Percentiles rank a stretch among this genome's conserved stretches.
These are phyloP conservation scores for human DNA, from an alignment of 2,113 vertebrate genomes.

Conservation along the genomic window DNA sequence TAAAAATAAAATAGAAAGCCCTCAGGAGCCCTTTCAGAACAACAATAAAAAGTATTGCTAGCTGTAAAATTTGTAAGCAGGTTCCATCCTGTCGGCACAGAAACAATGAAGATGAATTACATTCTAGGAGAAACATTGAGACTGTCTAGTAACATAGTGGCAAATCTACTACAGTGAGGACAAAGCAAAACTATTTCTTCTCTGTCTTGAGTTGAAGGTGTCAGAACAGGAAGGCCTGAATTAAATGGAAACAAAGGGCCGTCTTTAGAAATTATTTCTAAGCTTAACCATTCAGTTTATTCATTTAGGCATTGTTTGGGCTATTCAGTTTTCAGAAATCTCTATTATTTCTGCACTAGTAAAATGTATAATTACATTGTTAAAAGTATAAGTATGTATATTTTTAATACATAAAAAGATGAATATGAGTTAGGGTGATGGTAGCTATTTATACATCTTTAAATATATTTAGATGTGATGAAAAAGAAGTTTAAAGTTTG, in stretches of 20 bases:
- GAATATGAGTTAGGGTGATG: background rate
- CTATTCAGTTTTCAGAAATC: background rate
- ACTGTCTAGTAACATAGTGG: constrained; percentile 57
- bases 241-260: background rate
- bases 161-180: constrained; percentile 46
- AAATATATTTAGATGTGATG: background rate
- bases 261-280: constrained; percentile 14
- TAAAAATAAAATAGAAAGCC: constrained; percentile 77
- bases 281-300: background rate
- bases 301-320: background rate
- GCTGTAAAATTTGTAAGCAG: constrained; percentile 81
- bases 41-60: constrained; percentile 81
- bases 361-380: background rate
- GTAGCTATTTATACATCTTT: background rate
- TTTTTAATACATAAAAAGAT: background rate
- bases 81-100: constrained; percentile 76
- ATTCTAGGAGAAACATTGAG: constrained; percentile 68
- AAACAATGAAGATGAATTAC: constrained; percentile 81
- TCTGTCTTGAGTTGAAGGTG: constrained; percentile 52
- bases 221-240: constrained; percentile 39
- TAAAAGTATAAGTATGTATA: background rate
- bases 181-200: constrained; percentile 64
- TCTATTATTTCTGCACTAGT: background rate
- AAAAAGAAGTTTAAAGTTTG: constrained; percentile 8
- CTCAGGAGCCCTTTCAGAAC: constrained; percentile 80